phyloP scores from a whole-genome alignment of 2,113 vertebrate species.

The Holacanthus passer region DNA sequence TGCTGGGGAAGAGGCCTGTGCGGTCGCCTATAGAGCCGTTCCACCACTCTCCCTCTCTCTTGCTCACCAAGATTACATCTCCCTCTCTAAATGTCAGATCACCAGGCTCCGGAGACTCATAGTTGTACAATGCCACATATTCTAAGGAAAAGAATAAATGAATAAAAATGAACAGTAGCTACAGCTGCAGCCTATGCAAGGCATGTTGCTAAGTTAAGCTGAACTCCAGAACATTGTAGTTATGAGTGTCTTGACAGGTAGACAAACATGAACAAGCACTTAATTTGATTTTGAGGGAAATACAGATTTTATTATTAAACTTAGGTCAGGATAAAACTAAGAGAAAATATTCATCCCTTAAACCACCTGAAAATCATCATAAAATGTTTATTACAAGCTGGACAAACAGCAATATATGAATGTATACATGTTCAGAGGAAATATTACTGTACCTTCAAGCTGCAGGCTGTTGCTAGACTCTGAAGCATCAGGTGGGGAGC shows the following conservation, averaged over 20 bases:
- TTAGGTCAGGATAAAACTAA: too few species aligned
- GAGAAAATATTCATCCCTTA: background rate
- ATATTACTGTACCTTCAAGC: conserved; percentile 74
- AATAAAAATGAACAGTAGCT: background rate
- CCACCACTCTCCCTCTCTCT: conserved; percentile 98
- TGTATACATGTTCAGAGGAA: background rate
- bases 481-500: conserved; percentile 63
- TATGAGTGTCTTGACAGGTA: background rate
- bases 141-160: conserved; percentile 80
- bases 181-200: background rate
- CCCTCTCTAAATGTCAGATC: conserved; percentile 93
- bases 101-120: conserved; percentile 91
- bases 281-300: background rate
- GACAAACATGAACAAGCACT: background rate
- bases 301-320: background rate
- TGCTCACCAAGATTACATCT: conserved; percentile 92
- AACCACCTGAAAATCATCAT: background rate
- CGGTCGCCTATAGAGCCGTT: conserved; percentile 89
- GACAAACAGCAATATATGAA: background rate
- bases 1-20: conserved; percentile 93
- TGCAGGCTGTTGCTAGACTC: conserved; percentile 70
- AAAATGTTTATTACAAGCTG: background rate
- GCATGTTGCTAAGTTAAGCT: background rate
- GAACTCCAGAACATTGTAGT: background rate
- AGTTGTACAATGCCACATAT: conserved; percentile 92